These are phyloP conservation scores for Characodon lateralis DNA, from an alignment of 2,797 vertebrate species.

Conservation along the genomic window DNA sequence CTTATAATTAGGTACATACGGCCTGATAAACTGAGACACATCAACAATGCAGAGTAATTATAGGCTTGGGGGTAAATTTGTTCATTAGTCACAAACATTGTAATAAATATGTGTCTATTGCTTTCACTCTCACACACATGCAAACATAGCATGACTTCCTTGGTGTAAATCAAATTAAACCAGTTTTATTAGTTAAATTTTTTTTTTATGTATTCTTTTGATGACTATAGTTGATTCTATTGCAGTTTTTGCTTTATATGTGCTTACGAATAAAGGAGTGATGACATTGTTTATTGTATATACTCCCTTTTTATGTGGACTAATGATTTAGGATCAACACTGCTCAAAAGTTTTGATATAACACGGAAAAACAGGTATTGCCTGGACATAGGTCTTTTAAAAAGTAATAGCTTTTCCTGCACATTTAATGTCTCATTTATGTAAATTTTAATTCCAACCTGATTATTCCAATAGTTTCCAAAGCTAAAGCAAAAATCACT, in stretches of 20 bases:
- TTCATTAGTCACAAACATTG: conserved; percentile 20
- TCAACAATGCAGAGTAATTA: conserved; percentile 15
- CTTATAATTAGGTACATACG: conserved; percentile 19
- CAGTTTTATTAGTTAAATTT: not conserved
- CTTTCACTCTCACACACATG: conserved; percentile 3
- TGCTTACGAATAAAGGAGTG: not conserved
- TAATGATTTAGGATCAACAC: not conserved
- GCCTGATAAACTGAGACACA: conserved; percentile 9
- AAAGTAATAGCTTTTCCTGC: not conserved
- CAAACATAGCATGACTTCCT: conserved; percentile 19
- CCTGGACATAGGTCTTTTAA: not conserved
- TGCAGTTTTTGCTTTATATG: conserved; percentile 6
- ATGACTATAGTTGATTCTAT: conserved; percentile 4
- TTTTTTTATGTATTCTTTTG: conserved; percentile 18
- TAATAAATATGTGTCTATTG: conserved; percentile 19
- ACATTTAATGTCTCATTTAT: not conserved
- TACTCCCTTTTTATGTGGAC: not conserved
- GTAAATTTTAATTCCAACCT: not conserved
- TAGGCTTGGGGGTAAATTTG: conserved; percentile 21
- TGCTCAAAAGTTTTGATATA: not conserved
- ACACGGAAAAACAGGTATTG: not conserved
- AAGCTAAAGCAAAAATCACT: not conserved
- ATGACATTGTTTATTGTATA: not conserved
- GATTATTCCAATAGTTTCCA: not conserved
- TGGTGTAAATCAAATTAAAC: conserved; percentile 3